These are phyloP conservation scores for Grantiella picta DNA, from an alignment of 2,113 vertebrate genomes.

Conservation along the genomic window DNA sequence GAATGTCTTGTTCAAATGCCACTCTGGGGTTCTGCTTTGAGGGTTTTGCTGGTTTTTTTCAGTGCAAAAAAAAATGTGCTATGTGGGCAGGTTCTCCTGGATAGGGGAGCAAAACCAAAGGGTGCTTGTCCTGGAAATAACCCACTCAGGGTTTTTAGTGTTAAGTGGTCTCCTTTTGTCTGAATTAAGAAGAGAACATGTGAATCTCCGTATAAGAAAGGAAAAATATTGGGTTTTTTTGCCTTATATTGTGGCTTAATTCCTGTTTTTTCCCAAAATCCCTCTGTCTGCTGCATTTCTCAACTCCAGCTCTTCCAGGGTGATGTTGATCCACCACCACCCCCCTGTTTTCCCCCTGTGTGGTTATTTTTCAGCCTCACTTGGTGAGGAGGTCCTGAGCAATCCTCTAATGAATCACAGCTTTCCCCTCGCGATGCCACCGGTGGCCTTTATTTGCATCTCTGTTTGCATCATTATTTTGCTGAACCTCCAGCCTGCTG, in stretches of 20 bases:
- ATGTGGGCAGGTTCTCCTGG: not conserved
- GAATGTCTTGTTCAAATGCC: not conserved
- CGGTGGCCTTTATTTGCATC: conserved; percentile 23
- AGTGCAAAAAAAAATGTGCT: not conserved
- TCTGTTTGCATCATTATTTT: not conserved
- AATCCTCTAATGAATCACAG: conserved; percentile 51
- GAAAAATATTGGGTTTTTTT: fast-evolving
- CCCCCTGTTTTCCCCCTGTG: not conserved
- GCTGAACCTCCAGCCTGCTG: not conserved
- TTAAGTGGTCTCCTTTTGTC: not conserved
- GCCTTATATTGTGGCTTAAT: not conserved
- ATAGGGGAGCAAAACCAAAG: not conserved
- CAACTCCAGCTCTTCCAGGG: fast-evolving
- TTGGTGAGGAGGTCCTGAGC: not conserved
- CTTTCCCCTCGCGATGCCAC: conserved; percentile 28
- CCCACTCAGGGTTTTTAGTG: not conserved
- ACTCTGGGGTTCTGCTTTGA: not conserved
- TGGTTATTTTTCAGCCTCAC: not conserved
- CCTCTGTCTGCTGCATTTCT: not conserved
- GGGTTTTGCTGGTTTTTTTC: not conserved
- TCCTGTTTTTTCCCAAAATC: not conserved
- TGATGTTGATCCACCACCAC: not conserved
- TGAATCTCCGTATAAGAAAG: not conserved
- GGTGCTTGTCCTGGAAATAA: not conserved
- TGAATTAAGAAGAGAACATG: not conserved